Evolutionary conservation across 2,888 invertebrate genomes (phyloP).

Genomic region (Invenusta paracnida): DNA sequence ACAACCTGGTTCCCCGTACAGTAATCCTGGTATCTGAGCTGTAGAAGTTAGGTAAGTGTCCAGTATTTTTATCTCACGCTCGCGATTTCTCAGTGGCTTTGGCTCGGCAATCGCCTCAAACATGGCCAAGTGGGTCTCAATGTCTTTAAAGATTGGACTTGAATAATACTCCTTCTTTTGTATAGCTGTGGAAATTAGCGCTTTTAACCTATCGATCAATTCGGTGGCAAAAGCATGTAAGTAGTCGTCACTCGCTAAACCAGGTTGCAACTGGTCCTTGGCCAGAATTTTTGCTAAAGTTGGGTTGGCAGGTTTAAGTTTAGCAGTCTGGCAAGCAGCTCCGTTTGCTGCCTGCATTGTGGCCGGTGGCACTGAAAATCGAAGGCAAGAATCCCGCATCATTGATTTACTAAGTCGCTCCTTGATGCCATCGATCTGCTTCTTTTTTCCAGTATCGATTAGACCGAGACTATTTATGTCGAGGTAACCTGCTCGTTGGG

Average conservation of each 20-base stretch:
- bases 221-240: background rate
- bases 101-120: background rate
- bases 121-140: constrained; percentile 31
- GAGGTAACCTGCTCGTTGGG: background rate
- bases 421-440: background rate
- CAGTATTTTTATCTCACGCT: constrained; percentile 40
- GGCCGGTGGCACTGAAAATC: background rate
- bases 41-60: constrained; percentile 39
- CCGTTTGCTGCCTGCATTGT: background rate
- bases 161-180: constrained; percentile 10
- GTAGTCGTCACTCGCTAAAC: background rate
- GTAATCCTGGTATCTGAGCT: constrained; percentile 34
- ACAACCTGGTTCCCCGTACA: constrained; percentile 36
- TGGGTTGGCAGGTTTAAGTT: background rate
- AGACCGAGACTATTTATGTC: background rate
- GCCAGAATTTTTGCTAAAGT: background rate
- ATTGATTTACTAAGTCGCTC: background rate
- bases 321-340: background rate
- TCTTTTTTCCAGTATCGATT: background rate
- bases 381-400: background rate
- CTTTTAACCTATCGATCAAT: background rate
- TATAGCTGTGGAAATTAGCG: background rate
- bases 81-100: constrained; percentile 13
- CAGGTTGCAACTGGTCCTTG: background rate
- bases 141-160: background rate